These are phyloP conservation scores for Alviniconcha marisindica DNA, from an alignment of 1,140 invertebrate genomes.

Conservation along the genomic window DNA sequence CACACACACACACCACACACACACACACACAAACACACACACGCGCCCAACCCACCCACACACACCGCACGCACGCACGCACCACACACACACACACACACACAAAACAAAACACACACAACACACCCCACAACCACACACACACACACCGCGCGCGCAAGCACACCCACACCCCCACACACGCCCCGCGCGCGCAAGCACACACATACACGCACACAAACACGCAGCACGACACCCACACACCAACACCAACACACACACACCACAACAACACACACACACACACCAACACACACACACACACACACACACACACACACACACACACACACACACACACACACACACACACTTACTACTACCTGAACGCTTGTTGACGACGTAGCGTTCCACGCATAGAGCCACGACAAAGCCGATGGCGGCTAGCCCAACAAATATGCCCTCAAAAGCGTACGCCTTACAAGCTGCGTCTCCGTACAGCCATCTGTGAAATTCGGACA, in stretches of 20 bases:
- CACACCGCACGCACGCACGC: not conserved
- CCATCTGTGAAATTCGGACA: constrained; percentile 65
- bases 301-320: constrained; percentile 5
- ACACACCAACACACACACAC: not conserved
- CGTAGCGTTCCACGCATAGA: constrained; percentile 73
- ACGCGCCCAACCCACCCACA: too few species aligned
- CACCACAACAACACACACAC: constrained; percentile 44
- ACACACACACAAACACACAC: not conserved
- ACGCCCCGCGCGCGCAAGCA: too few species aligned
- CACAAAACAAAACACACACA: not conserved
- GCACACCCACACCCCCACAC: too few species aligned
- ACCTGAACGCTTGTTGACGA: constrained; percentile 43
- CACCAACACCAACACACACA: too few species aligned
- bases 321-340: not conserved
- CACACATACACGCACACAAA: not conserved
- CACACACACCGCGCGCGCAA: too few species aligned
- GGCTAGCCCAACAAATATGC: constrained; percentile 72
- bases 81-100: not conserved
- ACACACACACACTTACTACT: constrained; percentile 45
- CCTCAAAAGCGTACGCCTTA: constrained; percentile 74
- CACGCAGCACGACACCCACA: not conserved
- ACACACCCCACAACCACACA: not conserved
- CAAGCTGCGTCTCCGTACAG: constrained; percentile 72
- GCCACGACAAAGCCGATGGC: constrained; percentile 70
- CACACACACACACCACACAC: not conserved